Base-by-base conservation (phyloP, 2,113 vertebrate species). In the Hystrix brachyura region DNA sequence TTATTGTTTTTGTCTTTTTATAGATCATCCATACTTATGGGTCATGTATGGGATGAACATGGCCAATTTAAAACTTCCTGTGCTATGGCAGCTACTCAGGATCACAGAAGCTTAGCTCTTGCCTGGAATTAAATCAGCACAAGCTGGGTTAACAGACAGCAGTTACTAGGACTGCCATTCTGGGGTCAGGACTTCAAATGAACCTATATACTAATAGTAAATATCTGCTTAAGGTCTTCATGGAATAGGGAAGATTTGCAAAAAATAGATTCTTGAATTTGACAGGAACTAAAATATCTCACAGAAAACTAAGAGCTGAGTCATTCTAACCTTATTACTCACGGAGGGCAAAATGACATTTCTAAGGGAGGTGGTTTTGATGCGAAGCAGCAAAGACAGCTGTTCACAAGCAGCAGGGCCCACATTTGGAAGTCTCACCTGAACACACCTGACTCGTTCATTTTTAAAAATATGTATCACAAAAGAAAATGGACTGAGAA, bases 241-340 rank as follows among this genome's bases (percentile, higher is more conserved):
- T 55, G 43, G n/a, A 94, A 55, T 32, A 88, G 7, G 27, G 64
- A 19, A 83, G 55, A 83, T 62, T 38, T 55, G 60, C 76, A 11
- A 78, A 71, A 71, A 71, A 0, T 46, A 11, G 43, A 78, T 46
- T 55, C 51, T 81, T 38, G 76, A 65, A 51, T n/a, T 80, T 79
- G 64, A 84, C n/a, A 79, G 38, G 64, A 85, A 67, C 81, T 80
- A 85, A 80, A 88, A 23, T 69, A 71, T 60, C 76, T 67, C 57
- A 59, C 8, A 18, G 19, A 65, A 87, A 69, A 51, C 55, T 65
- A 67, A 74, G 57, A 69, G 21, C 46, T 81, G 57, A 72, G 32
- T 13, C 53, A 27, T 48, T 9, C 8, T 3, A 59, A 46, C 79
- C 51, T 89, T 53, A 19, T 4, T 12, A 14, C 18, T 43, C 4